Evolutionary conservation across 2,888 invertebrate genomes (phyloP), one percentile per base, ranked within the genome.

Genomic region (Stenodema calcarata): DNA sequence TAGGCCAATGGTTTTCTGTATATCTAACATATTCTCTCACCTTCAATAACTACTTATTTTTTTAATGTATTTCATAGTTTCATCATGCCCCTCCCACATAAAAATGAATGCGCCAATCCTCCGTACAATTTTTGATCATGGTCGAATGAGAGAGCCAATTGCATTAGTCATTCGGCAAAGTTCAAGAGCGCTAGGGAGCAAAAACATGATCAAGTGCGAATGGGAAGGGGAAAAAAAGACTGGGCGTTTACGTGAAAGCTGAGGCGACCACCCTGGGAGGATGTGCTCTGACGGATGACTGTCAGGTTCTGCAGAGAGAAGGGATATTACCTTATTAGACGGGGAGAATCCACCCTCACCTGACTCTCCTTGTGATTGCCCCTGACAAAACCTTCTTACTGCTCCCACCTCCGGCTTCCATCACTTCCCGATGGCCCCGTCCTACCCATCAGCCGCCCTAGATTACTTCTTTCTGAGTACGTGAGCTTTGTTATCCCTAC

Each of bases 321-420:
- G 62, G 75, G 75, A 75, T 75, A 75, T 75, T 75, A 75, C 75
- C 75, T 75, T 42, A 75, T 75, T 75, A 75, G 75, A 42, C 42
- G 41, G 75, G 75, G 42, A 35, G 75, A 28, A 75, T 35, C 75
- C 75, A n/a, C 75, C 75, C 75, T 75, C 75, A 41, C 75, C 75
- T 75, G 41, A 42, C 75, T 62, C 23, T 23, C 62, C 62, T 23
- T 62, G 62, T 75, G 75, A 75, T 75, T 75, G 75, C 75, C 75
- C 14, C 42, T 42, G 41, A 42, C 75, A 75, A 75, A 75, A 75
- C 75, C 75, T 75, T 75, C 75, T 75, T 42, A 35, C 75, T 75
- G 35, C 75, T 41, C 18, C 75, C 75, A 35, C 42, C 75, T 30
- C 27, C 62, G 62, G 62, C 62, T 62, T 62, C 62, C 18, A 62